Percentiles rank a stretch among this genome's conserved stretches.
These are phyloP conservation scores for Serrognathus titanus DNA, from an alignment of 2,888 invertebrate genomes.

Conservation along the genomic window DNA sequence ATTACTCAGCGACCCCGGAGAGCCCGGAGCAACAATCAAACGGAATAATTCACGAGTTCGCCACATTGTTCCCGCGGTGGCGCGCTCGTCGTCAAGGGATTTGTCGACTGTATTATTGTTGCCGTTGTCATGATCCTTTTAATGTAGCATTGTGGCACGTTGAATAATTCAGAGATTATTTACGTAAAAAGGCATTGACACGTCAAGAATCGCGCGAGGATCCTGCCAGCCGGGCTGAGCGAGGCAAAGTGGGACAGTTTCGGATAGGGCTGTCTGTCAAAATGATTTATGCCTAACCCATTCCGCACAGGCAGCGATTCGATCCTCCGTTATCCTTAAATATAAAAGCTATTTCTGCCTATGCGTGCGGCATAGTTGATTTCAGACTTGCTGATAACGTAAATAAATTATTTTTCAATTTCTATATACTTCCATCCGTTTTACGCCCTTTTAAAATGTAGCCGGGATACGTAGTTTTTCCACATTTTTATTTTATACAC, in stretches of 20 bases:
- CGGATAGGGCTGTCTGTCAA: constrained; percentile 46
- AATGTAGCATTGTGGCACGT: constrained; percentile 33
- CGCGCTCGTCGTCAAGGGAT: constrained; percentile 16
- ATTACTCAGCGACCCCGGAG: constrained; percentile 16
- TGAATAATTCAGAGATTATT: constrained; percentile 43
- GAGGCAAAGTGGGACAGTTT: constrained; percentile 39
- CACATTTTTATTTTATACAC: no score
- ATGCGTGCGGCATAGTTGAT: constrained; percentile 18
- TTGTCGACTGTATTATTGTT: constrained; percentile 17
- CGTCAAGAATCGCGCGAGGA: constrained; percentile 19
- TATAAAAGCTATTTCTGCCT: constrained; percentile 26
- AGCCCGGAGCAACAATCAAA: constrained; percentile 38
- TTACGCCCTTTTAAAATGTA: background rate
- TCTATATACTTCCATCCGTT: constrained; percentile 7
- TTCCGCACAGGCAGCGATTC: constrained; percentile 30
- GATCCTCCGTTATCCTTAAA: constrained; percentile 28
- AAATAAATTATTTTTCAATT: constrained; percentile 19
- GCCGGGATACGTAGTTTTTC: no score
- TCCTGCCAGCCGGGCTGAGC: constrained; percentile 19
- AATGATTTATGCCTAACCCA: constrained; percentile 47
- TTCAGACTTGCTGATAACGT: constrained; percentile 16
- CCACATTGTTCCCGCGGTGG: constrained; percentile 41
- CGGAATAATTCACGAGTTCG: constrained; percentile 43
- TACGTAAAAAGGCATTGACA: constrained; percentile 36
- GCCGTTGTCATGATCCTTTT: constrained; percentile 22